phyloP scores from a whole-genome alignment of 2,888 invertebrate genomes.

The Melipona beecheii region DNA sequence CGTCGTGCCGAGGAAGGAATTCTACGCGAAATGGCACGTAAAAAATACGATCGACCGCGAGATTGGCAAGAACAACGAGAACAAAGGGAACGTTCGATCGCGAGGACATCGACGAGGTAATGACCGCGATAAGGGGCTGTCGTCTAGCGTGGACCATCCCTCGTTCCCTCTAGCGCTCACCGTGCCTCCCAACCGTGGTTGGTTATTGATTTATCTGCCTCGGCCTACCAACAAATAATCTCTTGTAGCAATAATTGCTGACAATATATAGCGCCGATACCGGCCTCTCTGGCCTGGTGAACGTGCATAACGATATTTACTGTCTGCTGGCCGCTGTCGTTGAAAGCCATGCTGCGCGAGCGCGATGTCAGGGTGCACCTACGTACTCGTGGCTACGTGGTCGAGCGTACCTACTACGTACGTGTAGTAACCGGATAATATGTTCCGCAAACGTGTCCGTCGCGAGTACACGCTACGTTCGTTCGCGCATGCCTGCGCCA shows the following conservation, averaged over 20 bases:
- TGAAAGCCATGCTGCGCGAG: conserved; percentile 35
- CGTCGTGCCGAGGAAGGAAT: not conserved
- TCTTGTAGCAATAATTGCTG: conserved; percentile 74
- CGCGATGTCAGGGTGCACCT: conserved; percentile 54
- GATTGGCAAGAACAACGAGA: not conserved
- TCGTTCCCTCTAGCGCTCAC: conserved; percentile 34
- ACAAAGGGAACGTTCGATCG: not conserved
- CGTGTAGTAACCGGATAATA: conserved; percentile 66
- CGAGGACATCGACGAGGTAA: conserved; percentile 53
- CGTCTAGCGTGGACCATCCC: conserved; percentile 36
- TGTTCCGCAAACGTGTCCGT: conserved; percentile 63
- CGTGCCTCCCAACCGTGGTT: conserved; percentile 43
- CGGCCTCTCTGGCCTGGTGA: conserved; percentile 20
- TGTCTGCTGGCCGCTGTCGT: conserved; percentile 47
- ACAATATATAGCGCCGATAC: conserved; percentile 68
- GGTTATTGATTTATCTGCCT: conserved; percentile 71
- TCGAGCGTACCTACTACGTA: conserved; percentile 39
- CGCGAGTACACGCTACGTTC: conserved; percentile 42
- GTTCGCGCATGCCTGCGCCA: conserved; percentile 21
- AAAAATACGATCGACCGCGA: not conserved
- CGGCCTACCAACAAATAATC: conserved; percentile 68
- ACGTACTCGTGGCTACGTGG: conserved; percentile 36
- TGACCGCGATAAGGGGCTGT: conserved; percentile 53
- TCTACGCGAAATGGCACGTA: not conserved
- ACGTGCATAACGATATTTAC: conserved; percentile 65